Percentiles rank a stretch among this genome's conserved stretches.
Evolutionary conservation across 2,797 vertebrate genomes (phyloP).

Genomic region (Eulemur coronatus): DNA sequence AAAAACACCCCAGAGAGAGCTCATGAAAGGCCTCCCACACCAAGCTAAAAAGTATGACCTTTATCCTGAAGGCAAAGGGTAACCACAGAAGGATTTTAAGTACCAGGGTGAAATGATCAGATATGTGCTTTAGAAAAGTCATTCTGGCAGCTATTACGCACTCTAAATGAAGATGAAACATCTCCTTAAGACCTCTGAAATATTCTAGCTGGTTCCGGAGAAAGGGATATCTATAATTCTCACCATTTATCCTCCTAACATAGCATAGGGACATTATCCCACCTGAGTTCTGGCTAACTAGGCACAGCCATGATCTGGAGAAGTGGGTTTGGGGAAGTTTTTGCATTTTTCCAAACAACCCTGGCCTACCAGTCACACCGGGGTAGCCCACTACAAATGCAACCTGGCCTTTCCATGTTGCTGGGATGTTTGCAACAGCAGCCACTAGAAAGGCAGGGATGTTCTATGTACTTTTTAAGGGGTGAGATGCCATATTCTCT

Average conservation of each 20-base stretch:
- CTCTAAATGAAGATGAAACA: conserved; percentile 56
- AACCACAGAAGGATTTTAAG: conserved; percentile 22
- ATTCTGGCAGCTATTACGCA: conserved; percentile 37
- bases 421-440: not conserved
- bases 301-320: not conserved
- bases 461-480: not conserved
- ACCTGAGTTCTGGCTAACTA: conserved; percentile 36
- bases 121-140: conserved; percentile 33
- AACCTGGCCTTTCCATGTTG: not conserved
- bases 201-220: conserved; percentile 16
- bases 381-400: not conserved
- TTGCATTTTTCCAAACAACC: conserved; percentile 8
- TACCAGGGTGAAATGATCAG: conserved; percentile 1
- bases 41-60: conserved; percentile 4
- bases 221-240: conserved; percentile 39
- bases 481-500: not conserved
- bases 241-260: conserved; percentile 29
- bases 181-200: conserved; percentile 38
- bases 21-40: not conserved
- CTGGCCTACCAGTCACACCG: not conserved
- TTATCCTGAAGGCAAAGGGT: not conserved
- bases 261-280: conserved; percentile 41
- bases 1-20: not conserved
- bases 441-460: not conserved
- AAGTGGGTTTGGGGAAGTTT: not conserved